Conservation (phyloP, 2,888 invertebrate genomes). For the Mythimna impura region DNA sequence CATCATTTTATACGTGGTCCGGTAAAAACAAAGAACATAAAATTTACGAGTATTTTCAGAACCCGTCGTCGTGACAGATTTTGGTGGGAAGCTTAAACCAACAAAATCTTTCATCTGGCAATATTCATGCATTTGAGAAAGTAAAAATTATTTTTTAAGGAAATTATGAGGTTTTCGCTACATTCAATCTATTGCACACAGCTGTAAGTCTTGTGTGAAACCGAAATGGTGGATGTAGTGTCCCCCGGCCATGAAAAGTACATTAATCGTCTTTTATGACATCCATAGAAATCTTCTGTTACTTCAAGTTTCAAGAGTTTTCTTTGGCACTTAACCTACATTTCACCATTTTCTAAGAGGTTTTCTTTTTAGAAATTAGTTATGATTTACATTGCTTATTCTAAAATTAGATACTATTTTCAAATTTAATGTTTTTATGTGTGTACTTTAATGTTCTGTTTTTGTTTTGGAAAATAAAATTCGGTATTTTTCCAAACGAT, state of each 20-base stretch:
- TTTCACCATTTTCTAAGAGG: slow-evolving; percentile 16
- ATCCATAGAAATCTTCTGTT: slow-evolving; percentile 43
- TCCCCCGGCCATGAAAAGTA: slow-evolving; percentile 35
- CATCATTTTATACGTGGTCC: neutral
- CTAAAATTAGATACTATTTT: neutral
- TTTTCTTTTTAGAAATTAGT: slow-evolving; percentile 1
- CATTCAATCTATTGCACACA: slow-evolving; percentile 22
- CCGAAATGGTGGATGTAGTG: slow-evolving; percentile 33
- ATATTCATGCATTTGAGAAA: neutral
- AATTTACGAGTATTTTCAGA: neutral
- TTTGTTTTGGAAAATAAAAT: neutral
- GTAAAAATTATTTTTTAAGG: neutral
- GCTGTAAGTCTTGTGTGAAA: slow-evolving; percentile 24
- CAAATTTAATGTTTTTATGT: neutral
- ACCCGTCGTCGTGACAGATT: too few relatives aligned
- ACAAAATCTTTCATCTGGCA: neutral
- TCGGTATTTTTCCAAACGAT: too few relatives aligned
- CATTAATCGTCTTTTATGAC: slow-evolving; percentile 53
- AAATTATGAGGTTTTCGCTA: neutral
- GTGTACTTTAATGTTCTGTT: neutral
- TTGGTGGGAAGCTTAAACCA: neutral
- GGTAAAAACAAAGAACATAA: neutral
- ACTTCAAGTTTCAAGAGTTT: slow-evolving; percentile 36
- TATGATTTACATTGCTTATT: neutral
- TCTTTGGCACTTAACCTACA: slow-evolving; percentile 21